Percentiles rank a stretch among this genome's conserved stretches.
Conservation (phyloP, 2,797 vertebrate genomes). For the Eulemur albifrons region DNA sequence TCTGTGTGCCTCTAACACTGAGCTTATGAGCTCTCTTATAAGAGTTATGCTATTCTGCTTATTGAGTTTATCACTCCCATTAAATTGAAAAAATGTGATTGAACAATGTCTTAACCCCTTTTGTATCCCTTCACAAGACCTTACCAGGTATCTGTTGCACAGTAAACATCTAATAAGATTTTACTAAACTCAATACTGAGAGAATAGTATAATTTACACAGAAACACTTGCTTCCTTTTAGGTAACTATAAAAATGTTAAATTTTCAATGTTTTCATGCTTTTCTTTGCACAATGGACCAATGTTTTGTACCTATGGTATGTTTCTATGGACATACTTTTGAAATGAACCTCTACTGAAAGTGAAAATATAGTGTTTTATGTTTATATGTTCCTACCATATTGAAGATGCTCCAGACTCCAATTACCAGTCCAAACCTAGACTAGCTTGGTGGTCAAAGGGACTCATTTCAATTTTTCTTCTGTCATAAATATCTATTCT, state of each 20-base stretch:
- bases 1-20: background rate
- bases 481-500: background rate
- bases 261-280: background rate
- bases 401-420: background rate
- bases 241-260: background rate
- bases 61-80: background rate
- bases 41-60: background rate
- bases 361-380: background rate
- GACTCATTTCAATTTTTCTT: background rate
- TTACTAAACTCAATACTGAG: background rate
- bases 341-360: constrained; percentile 10
- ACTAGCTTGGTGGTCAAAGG: background rate
- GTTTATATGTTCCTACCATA: background rate
- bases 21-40: background rate
- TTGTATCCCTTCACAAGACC: background rate
- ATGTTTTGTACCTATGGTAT: background rate
- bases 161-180: background rate
- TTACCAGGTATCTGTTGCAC: background rate
- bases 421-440: background rate
- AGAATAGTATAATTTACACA: background rate
- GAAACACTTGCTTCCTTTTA: background rate
- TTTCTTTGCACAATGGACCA: background rate
- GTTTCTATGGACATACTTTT: background rate
- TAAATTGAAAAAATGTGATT: background rate
- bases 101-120: background rate